A percentile compares a stretch with the other conserved stretches of the same genome.
phyloP scores from a whole-genome alignment of 2,113 vertebrate genomes.

The Salvelinus fontinalis region DNA sequence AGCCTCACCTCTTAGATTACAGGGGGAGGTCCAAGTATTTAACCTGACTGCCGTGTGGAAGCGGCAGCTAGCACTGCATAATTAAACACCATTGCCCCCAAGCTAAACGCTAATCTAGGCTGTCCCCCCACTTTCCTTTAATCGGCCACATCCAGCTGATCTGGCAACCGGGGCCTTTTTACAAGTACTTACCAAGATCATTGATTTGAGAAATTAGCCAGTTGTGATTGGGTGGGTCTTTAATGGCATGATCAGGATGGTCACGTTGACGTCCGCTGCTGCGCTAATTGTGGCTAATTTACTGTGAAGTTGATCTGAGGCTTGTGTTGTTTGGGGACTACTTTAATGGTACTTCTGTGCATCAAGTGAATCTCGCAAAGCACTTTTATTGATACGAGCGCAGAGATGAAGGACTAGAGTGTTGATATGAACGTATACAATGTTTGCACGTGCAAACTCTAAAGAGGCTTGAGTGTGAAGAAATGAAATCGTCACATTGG shows the following conservation, averaged over 20 bases:
- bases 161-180: slow-evolving; percentile 71
- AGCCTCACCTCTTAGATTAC: neutral
- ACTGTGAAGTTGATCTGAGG: slow-evolving; percentile 82
- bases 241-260: slow-evolving; percentile 73
- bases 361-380: slow-evolving; percentile 29
- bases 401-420: slow-evolving; percentile 19
- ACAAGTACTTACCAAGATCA: slow-evolving; percentile 81
- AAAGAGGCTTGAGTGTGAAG: too few relatives aligned
- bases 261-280: slow-evolving; percentile 76
- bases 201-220: slow-evolving; percentile 90
- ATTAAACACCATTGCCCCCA: slow-evolving; percentile 64
- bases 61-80: slow-evolving; percentile 51
- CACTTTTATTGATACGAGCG: slow-evolving; percentile 46
- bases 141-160: slow-evolving; percentile 80
- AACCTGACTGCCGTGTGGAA: slow-evolving; percentile 50
- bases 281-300: slow-evolving; percentile 95
- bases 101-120: slow-evolving; percentile 74
- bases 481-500: too few relatives aligned
- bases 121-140: slow-evolving; percentile 70
- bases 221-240: slow-evolving; percentile 82
- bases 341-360: slow-evolving; percentile 55
- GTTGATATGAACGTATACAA: too few relatives aligned
- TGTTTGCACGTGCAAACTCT: too few relatives aligned
- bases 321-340: slow-evolving; percentile 74
- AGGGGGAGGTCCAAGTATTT: slow-evolving; percentile 25